phyloP scores from a whole-genome alignment of 2,797 vertebrate species.

The Ciconia nigra region DNA sequence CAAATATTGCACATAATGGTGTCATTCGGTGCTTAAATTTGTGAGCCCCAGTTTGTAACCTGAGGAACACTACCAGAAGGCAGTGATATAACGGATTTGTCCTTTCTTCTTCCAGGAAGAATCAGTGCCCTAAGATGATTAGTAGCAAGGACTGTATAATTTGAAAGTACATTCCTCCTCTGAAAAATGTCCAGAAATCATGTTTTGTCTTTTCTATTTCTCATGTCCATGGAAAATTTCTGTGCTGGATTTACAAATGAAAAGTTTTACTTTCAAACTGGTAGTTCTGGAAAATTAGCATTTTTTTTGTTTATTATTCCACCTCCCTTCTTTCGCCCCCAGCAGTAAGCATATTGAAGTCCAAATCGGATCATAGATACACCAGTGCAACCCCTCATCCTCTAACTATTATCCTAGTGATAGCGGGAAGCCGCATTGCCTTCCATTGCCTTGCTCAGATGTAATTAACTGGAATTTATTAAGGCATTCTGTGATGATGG shows the following conservation, averaged over 20 bases:
- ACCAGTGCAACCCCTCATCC: not conserved
- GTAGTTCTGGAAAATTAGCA: not conserved
- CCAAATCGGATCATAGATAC: not conserved
- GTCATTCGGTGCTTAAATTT: not conserved
- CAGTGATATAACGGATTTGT: not conserved
- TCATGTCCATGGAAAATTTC: not conserved
- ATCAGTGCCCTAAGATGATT: not conserved
- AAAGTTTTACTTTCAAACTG: not conserved
- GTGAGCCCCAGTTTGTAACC: not conserved
- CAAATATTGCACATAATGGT: not conserved
- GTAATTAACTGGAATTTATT: not conserved
- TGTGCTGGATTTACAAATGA: not conserved
- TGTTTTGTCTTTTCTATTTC: not conserved
- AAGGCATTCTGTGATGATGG: not conserved
- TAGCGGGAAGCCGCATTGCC: not conserved
- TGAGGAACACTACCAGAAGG: not conserved
- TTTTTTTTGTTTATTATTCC: not conserved
- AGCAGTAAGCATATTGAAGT: not conserved
- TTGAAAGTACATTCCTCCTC: not conserved
- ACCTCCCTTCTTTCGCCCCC: fast-evolving
- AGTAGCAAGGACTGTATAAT: not conserved
- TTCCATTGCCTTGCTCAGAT: not conserved
- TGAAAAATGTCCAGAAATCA: not conserved
- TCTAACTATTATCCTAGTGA: not conserved
- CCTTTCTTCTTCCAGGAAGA: not conserved